Evolutionary conservation across 2,113 vertebrate genomes (phyloP).

Genomic region (Hylia prasina): DNA sequence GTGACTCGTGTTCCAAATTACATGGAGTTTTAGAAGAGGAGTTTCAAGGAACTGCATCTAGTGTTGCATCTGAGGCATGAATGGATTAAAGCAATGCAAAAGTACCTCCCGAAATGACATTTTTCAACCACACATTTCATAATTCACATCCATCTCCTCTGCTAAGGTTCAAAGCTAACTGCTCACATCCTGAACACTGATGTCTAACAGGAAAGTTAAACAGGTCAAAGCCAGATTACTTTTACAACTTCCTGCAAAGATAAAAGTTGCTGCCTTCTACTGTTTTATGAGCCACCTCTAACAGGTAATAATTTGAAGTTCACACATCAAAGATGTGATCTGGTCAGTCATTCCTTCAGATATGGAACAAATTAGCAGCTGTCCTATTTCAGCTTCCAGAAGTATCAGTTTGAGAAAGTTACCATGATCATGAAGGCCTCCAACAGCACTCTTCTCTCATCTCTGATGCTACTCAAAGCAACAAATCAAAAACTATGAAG

Average conservation of each 20-base stretch:
- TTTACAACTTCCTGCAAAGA: neutral
- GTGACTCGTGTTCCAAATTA: neutral
- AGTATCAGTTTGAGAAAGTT: neutral
- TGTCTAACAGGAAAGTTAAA: neutral
- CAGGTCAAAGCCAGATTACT: constrained; percentile 12
- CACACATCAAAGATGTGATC: neutral
- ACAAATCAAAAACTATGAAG: neutral
- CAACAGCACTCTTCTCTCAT: neutral
- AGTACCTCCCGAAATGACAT: neutral
- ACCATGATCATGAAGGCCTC: neutral
- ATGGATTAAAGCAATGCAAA: neutral
- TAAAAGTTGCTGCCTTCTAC: neutral
- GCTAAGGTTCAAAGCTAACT: neutral
- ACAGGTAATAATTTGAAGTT: neutral
- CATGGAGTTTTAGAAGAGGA: neutral
- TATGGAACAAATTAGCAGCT: neutral
- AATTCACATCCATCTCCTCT: neutral
- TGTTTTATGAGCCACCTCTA: neutral
- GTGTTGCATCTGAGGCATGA: neutral
- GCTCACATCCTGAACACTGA: neutral
- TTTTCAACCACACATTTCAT: neutral
- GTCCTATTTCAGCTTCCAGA: constrained; percentile 23
- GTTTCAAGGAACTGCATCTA: neutral
- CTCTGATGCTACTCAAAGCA: neutral
- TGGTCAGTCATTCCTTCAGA: neutral